Conservation (phyloP, 92 coral and sea anemone species). For the Epizoanthus scotinus region DNA sequence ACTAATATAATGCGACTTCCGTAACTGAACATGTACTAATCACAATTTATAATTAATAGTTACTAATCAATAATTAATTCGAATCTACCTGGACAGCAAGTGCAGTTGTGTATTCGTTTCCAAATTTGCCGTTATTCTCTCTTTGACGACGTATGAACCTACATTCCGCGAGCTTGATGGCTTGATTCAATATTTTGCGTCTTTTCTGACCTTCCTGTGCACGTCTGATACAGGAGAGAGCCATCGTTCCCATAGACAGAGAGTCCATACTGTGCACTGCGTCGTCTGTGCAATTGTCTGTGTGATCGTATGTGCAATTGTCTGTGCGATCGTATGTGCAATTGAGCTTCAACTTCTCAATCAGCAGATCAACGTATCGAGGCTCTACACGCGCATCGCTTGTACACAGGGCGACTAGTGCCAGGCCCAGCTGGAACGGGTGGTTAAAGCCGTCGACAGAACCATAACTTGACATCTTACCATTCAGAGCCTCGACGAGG, state of each 20-base stretch:
- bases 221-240: conserved; percentile 59
- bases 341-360: not conserved
- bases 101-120: conserved; percentile 69
- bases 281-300: no score
- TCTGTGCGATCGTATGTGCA: no score
- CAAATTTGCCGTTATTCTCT: conserved; percentile 58
- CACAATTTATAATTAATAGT: not conserved
- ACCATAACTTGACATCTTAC: no score
- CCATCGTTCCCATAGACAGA: no score
- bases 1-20: no score
- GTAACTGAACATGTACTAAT: not conserved
- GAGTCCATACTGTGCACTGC: no score
- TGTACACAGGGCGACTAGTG: no score
- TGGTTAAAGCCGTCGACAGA: no score
- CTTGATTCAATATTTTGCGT: not conserved
- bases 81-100: no score
- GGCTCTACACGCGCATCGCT: conserved; percentile 45
- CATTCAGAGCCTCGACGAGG: no score
- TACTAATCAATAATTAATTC: no score
- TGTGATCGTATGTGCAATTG: no score
- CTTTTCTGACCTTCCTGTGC: conserved; percentile 11
- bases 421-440: conserved; percentile 71
- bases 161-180: conserved; percentile 25
- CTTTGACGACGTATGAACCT: conserved; percentile 39
- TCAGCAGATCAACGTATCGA: conserved; percentile 12